Base-by-base conservation (phyloP, 2,888 invertebrate species). In the Volucella inflata region DNA sequence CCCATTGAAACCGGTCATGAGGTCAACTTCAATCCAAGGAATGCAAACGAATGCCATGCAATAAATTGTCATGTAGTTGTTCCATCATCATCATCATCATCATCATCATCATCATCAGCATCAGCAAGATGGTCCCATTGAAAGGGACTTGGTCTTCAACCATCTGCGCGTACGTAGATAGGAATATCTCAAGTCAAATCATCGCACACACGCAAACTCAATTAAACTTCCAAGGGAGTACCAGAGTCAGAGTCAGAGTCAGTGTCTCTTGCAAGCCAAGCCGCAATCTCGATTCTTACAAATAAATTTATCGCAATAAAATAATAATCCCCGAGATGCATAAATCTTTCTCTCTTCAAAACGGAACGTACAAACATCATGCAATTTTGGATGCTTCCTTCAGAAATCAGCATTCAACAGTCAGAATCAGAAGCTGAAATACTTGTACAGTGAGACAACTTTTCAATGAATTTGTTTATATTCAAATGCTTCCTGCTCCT, bases 261-360 rank as follows among this genome's bases (percentile, higher is more conserved):
- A 42, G 17, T 11, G n/a, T 11, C 11, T 44, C 57, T 46, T 21
- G 30, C 16, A 17, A 40, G 44, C 48, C 67, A 36, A 11, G 17
- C 65, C 17, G 48, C 65, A 79, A 57, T 76, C 79, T 76, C 76
- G 57, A 85, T 81, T 81, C 81, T 79, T 75, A 79, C 75, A 84
- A 72, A 85, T 81, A 81, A 81, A 85, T 85, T 81, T 81, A 81
- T 77, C 81, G 85, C 85, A 85, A 85, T 85, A 85, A 85, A 85
- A 81, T 85, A 85, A 85, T 85, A 85, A 85, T 81, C 81, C 85
- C 59, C 85, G 46, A 72, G 81, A 85, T 77, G 85, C 51, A 85
- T 85, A 85, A 85, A 85, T 85, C 85, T 81, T 85, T 46, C 51
- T 6, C 30, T 30, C 30, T 71, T 85, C 84, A 85, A 71, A 71